phyloP scores from a whole-genome alignment of 2,888 invertebrate genomes.

The Notodonta ziczac region DNA sequence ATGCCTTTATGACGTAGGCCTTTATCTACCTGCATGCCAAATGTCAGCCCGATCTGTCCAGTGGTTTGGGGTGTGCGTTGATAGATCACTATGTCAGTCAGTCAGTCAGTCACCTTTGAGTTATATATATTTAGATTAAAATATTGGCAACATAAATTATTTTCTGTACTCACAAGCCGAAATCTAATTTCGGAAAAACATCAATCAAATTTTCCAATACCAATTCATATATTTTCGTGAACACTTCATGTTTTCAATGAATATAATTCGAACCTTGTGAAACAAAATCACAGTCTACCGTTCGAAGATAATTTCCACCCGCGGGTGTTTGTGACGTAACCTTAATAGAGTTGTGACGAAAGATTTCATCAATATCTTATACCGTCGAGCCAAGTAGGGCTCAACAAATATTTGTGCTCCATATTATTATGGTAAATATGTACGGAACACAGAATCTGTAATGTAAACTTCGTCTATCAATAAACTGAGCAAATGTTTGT shows the following conservation, averaged over 20 bases:
- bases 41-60: no score
- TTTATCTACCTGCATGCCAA: no score
- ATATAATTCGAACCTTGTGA: not conserved
- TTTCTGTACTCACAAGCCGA: no score
- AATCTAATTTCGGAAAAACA: not conserved
- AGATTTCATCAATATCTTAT: slow-evolving; percentile 10
- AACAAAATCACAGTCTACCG: not conserved
- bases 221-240: not conserved
- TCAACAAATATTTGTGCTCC: slow-evolving; percentile 12
- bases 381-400: not conserved
- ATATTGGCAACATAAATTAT: no score
- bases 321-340: slow-evolving; percentile 19
- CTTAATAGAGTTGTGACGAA: slow-evolving; percentile 16
- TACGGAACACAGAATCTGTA: slow-evolving; percentile 13
- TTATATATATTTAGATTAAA: no score
- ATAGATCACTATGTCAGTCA: no score
- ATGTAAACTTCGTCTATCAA: slow-evolving; percentile 14
- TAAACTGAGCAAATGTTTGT: slow-evolving; percentile 8
- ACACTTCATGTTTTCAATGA: not conserved
- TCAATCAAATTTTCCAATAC: not conserved
- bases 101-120: no score
- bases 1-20: no score
- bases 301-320: slow-evolving; percentile 6
- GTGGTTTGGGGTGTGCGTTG: no score
- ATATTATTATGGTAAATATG: slow-evolving; percentile 12